Evolutionary conservation across 2,797 vertebrate species (phyloP), one percentile per base, ranked within the genome.

Genomic region (Thunnus albacares): DNA sequence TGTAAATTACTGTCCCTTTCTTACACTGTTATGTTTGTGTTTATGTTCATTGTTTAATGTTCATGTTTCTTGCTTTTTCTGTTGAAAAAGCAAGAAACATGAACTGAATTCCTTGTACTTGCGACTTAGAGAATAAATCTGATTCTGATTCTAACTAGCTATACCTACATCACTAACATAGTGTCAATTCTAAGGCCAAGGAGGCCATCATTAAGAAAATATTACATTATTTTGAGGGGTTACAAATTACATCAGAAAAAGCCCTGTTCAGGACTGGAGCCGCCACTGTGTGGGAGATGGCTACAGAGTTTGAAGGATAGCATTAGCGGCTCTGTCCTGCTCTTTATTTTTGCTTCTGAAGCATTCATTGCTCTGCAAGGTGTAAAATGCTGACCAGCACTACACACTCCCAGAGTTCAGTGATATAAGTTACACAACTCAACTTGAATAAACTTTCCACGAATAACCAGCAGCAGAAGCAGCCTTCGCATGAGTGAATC

Each of bases 321-420:
- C 14, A 6, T 43, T 13, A 15, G 14, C 12, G 43, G 43, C 13
- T 30, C 28, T 30, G 28, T 30, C 28, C 28, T 30, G 28, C 28
- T 30, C 3, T 30, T 28, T 67, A 17, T 47, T 57, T 43, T 65
- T 62, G 13, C 24, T 53, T 64, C 47, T 74, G 24, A 58, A 53
- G 2, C 38, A 53, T 18, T 61, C 22, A 20, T 15, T 38, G 52
- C 77, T 69, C 30, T 72, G 53, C 60, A 53, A 59, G 63, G 26
- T 1, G 0, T 9, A 76, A 84, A 66, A 65, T 77, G 80, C 83
- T 84, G 81, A 87, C 67, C 68, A 51, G 24, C 66, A 60, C 3
- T 49, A 38, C 22, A 69, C 22, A 60, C 47, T 55, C 56, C 51
- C 28, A 26, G 59, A 80, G 71, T 66, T 76, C 61, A 51, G 33